Evolutionary conservation across 2,888 invertebrate genomes (phyloP).

Genomic region (Drosophila histrio): DNA sequence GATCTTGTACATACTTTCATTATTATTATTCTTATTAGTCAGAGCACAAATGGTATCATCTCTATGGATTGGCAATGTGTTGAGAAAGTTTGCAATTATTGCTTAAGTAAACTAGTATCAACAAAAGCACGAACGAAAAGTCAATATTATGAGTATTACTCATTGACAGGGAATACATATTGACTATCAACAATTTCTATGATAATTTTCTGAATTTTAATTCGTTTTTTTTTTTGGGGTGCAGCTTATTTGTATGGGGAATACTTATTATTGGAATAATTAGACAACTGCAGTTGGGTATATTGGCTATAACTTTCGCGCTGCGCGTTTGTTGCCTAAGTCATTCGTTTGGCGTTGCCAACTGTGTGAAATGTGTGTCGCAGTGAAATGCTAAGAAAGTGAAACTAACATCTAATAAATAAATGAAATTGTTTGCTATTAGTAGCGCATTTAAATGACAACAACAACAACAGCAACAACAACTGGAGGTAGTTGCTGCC

Average conservation of each 20-base stretch:
- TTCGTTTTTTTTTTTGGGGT: constrained; percentile 20
- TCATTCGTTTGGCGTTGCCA: constrained; percentile 48
- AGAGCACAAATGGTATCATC: not conserved
- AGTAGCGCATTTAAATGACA: constrained; percentile 73
- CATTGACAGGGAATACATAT: not conserved
- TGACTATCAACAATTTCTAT: constrained; percentile 1
- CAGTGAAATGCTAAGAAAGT: constrained; percentile 70
- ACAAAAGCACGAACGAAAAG: not conserved
- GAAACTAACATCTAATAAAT: constrained; percentile 74
- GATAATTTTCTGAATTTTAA: constrained; percentile 4
- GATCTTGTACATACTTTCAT: not conserved
- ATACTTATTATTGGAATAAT: constrained; percentile 40
- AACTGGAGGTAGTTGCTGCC: constrained; percentile 14
- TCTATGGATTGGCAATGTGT: not conserved
- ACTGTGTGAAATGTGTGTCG: constrained; percentile 62
- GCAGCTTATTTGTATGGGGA: constrained; percentile 56
- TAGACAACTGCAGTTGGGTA: constrained; percentile 47
- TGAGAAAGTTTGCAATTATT: constrained; percentile 5
- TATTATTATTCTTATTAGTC: not conserved
- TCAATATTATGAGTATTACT: constrained; percentile 2
- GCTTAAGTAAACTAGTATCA: not conserved
- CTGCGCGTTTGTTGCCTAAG: constrained; percentile 67
- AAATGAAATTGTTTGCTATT: constrained; percentile 76
- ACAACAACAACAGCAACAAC: constrained; percentile 21
- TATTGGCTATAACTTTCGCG: constrained; percentile 57